Evolutionary conservation across 2,797 vertebrate species (phyloP).

Genomic region (Myotis planiceps): DNA sequence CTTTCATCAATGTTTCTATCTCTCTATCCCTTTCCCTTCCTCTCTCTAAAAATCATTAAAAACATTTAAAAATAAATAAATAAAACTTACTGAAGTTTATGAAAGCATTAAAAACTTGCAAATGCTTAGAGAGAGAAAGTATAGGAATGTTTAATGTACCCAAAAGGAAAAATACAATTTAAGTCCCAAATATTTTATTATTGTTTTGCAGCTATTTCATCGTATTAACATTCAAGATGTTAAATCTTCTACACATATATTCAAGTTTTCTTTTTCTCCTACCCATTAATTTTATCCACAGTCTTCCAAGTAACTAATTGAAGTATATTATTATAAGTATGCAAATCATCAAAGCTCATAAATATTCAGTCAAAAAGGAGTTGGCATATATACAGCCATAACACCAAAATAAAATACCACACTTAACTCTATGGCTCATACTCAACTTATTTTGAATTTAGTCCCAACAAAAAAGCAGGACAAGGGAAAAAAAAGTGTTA

Average conservation of each 20-base stretch:
- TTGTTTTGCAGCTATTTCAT: constrained; percentile 23
- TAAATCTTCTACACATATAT: constrained; percentile 25
- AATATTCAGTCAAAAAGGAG: constrained; percentile 73
- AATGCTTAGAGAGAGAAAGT: background rate
- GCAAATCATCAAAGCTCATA: constrained; percentile 78
- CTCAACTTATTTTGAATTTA: constrained; percentile 81
- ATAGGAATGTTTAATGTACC: background rate
- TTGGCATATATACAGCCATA: constrained; percentile 68
- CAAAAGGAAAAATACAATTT: constrained; percentile 49
- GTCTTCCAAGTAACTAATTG: constrained; percentile 71
- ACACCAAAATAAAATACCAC: constrained; percentile 82
- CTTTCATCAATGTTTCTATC: no score
- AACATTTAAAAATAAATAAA: constrained; percentile 70
- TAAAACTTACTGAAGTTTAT: background rate
- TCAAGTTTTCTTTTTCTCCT: constrained; percentile 47
- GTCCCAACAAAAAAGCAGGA: constrained; percentile 80
- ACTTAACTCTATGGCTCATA: constrained; percentile 79
- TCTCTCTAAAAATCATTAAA: no score
- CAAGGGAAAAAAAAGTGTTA: constrained; percentile 79
- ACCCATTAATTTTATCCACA: constrained; percentile 71
- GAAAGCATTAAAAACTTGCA: constrained; percentile 61
- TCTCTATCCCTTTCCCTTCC: no score
- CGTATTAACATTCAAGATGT: background rate
- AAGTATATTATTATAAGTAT: constrained; percentile 79
- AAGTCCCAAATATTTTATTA: constrained; percentile 40